A percentile compares a stretch with the other conserved stretches of the same genome.
phyloP scores from a whole-genome alignment of 2,888 invertebrate species.

The Drosophila atroscutellata region DNA sequence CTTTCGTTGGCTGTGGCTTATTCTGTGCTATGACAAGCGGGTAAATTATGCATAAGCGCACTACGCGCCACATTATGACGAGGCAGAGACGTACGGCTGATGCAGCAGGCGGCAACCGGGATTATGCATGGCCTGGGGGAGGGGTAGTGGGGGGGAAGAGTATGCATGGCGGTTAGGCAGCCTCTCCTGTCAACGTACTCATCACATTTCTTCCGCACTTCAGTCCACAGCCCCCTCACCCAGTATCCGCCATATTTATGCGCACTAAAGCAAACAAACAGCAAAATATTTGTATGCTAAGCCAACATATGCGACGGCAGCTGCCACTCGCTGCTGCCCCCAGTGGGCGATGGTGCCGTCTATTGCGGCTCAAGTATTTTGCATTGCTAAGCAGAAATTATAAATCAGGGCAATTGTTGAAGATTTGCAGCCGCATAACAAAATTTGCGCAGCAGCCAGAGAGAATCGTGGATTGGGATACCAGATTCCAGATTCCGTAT shows the following conservation, averaged over 20 bases:
- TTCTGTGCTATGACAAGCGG: slow-evolving; percentile 62
- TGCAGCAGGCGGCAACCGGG: slow-evolving; percentile 71
- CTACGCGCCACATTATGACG: slow-evolving; percentile 78
- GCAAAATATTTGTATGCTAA: slow-evolving; percentile 81
- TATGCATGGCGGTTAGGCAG: slow-evolving; percentile 47
- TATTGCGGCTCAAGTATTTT: slow-evolving; percentile 81
- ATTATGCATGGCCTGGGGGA: slow-evolving; percentile 69
- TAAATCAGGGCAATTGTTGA: slow-evolving; percentile 83
- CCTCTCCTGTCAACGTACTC: slow-evolving; percentile 76
- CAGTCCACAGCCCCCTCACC: not conserved
- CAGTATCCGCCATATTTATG: slow-evolving; percentile 60
- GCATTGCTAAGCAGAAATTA: slow-evolving; percentile 83
- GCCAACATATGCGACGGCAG: slow-evolving; percentile 75
- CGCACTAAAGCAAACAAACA: slow-evolving; percentile 79
- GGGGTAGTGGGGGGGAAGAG: slow-evolving; percentile 12
- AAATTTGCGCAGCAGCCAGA: slow-evolving; percentile 50
- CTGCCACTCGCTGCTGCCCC: slow-evolving; percentile 47
- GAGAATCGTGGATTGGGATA: slow-evolving; percentile 24
- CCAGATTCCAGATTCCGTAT: slow-evolving; percentile 44
- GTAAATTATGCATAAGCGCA: slow-evolving; percentile 80
- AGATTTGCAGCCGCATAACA: slow-evolving; percentile 81
- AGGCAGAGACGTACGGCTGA: slow-evolving; percentile 69
- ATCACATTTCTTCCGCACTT: slow-evolving; percentile 66
- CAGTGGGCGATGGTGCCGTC: slow-evolving; percentile 29
- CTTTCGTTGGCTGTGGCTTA: slow-evolving; percentile 36